These are phyloP conservation scores for Etheostoma nigrum DNA, from an alignment of 2,797 vertebrate genomes.

Conservation along the genomic window DNA sequence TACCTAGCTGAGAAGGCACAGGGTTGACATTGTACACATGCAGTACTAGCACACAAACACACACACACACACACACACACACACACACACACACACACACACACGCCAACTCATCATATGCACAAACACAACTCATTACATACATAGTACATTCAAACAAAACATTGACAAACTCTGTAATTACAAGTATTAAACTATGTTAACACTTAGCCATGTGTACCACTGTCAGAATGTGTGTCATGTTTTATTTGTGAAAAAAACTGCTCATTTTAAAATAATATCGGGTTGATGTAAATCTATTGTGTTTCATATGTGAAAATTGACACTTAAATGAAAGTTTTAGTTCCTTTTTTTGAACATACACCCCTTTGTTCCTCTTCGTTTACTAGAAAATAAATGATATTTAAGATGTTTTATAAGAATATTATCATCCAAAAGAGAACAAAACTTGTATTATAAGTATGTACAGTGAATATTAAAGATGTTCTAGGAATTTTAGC, in stretches of 20 bases:
- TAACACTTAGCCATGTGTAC: conserved; percentile 76
- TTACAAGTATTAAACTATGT: conserved; percentile 80
- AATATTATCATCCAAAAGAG: conserved; percentile 64
- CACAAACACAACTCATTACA: conserved; percentile 38
- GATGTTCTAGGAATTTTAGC: conserved; percentile 71
- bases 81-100: conserved; percentile 19
- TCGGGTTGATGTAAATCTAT: conserved; percentile 72
- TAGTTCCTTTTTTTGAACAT: conserved; percentile 54
- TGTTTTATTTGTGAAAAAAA: conserved; percentile 78
- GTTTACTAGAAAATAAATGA: conserved; percentile 57
- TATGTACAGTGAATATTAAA: conserved; percentile 78
- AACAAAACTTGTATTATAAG: conserved; percentile 64
- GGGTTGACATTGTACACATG: conserved; percentile 66
- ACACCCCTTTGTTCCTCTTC: conserved; percentile 54
- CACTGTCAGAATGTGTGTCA: conserved; percentile 74
- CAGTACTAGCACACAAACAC: conserved; percentile 66
- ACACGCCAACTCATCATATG: conserved; percentile 11
- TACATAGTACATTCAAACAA: conserved; percentile 48
- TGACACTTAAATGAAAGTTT: conserved; percentile 60
- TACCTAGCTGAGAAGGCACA: conserved; percentile 64
- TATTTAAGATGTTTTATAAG: conserved; percentile 75
- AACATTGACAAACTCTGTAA: conserved; percentile 66
- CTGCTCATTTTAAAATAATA: conserved; percentile 64
- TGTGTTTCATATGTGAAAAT: conserved; percentile 75
- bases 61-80: conserved; percentile 24